Conservation (phyloP, 2,888 invertebrate genomes). For the Nipponacmea schrenckii region DNA sequence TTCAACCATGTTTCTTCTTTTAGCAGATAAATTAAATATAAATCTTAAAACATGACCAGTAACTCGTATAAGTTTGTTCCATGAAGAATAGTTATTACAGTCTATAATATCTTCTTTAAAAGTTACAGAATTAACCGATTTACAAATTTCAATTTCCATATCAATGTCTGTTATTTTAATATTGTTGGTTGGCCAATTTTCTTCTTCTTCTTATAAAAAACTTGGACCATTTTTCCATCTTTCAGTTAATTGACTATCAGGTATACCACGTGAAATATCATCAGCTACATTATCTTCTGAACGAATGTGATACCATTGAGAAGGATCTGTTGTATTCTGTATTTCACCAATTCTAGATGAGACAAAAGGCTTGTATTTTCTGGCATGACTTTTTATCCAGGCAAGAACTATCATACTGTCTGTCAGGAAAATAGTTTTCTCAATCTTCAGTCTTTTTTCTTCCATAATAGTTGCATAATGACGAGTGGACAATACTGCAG, state of each 20-base stretch:
- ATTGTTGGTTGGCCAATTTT: neutral
- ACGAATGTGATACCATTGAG: neutral
- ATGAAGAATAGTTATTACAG: neutral
- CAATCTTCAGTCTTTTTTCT: neutral
- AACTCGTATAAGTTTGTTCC: neutral
- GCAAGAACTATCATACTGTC: slow-evolving; percentile 5
- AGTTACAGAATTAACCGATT: neutral
- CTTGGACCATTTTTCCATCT: neutral
- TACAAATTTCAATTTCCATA: neutral
- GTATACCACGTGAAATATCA: neutral
- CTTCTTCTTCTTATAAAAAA: neutral
- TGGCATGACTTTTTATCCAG: slow-evolving; percentile 1
- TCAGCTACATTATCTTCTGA: neutral
- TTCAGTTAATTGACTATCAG: neutral
- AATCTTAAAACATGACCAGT: neutral
- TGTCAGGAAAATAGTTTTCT: neutral
- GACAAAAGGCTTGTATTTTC: slow-evolving; percentile 1
- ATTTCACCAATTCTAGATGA: neutral
- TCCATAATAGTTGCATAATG: neutral
- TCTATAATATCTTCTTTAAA: neutral
- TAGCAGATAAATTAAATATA: neutral
- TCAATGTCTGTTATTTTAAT: neutral
- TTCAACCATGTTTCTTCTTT: neutral
- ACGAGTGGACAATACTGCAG: neutral
- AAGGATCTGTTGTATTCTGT: neutral